Conservation (phyloP, 1,140 invertebrate genomes). For the Drosophila quadrilineata region DNA sequence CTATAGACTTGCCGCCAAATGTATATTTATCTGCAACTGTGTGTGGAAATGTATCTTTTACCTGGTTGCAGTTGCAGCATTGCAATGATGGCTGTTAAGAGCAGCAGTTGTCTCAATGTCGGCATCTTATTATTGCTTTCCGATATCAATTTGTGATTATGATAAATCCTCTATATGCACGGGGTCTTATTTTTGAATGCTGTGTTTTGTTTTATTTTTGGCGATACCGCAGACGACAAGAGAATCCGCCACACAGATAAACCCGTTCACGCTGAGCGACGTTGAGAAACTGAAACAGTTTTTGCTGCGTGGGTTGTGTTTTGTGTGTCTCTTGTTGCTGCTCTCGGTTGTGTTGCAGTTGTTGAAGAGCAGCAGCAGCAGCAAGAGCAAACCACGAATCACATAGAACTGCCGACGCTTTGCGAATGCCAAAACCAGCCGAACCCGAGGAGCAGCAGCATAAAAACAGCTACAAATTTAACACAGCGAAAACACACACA, state of each 20-base stretch:
- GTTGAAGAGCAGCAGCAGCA: conserved; percentile 18
- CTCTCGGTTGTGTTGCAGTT: conserved; percentile 9
- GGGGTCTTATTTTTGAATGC: conserved; percentile 22
- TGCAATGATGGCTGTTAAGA: conserved; percentile 52
- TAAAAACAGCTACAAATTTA: too few species aligned
- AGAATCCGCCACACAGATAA: too few species aligned
- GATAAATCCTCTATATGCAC: conserved; percentile 49
- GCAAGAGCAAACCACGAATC: conserved; percentile 31
- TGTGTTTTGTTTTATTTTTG: conserved; percentile 1
- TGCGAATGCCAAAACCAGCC: conserved; percentile 13
- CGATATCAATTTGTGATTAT: conserved; percentile 1
- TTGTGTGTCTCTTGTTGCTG: conserved; percentile 36
- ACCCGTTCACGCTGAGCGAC: conserved; percentile 49
- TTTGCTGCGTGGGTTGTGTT: conserved; percentile 53
- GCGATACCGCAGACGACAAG: conserved; percentile 10
- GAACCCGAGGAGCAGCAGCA: conserved; percentile 33
- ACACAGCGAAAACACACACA: background rate
- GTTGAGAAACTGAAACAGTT: conserved; percentile 58
- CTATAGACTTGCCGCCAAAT: too few species aligned
- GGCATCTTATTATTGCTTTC: conserved; percentile 37
- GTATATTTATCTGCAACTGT: background rate
- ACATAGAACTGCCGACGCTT: conserved; percentile 19
- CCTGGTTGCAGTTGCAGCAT: conserved; percentile 52
- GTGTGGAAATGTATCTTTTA: conserved; percentile 8
- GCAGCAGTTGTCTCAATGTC: conserved; percentile 33